phyloP scores from a whole-genome alignment of 2,888 invertebrate species.

The Aphrophora alni region DNA sequence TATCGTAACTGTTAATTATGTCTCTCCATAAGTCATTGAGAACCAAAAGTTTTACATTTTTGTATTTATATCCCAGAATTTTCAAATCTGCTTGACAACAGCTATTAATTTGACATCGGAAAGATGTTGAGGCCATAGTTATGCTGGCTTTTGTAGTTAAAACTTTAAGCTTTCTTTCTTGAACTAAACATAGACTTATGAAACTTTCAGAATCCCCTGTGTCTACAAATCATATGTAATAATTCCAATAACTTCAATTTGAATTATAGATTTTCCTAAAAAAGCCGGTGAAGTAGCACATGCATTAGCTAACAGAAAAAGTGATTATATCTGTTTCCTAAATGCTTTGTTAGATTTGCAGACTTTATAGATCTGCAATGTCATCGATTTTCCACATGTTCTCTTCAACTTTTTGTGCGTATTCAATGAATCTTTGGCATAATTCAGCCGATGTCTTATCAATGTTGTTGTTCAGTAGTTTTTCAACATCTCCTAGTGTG shows the following conservation, averaged over 20 bases:
- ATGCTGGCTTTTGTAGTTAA: background rate
- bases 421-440: too few relatives aligned
- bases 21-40: background rate
- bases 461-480: too few relatives aligned
- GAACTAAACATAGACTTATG: background rate
- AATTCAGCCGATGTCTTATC: too few relatives aligned
- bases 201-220: background rate
- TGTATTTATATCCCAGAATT: background rate
- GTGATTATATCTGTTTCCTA: background rate
- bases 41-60: background rate
- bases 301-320: background rate
- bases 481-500: too few relatives aligned
- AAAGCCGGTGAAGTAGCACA: background rate
- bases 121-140: background rate
- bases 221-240: background rate
- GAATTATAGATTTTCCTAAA: background rate
- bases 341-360: background rate
- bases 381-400: too few relatives aligned
- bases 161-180: background rate
- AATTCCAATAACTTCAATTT: background rate
- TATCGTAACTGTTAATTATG: background rate
- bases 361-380: background rate
- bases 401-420: too few relatives aligned
- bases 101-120: background rate
- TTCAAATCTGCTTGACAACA: background rate